phyloP scores from a whole-genome alignment of 2,888 invertebrate species.

The Mycogona germanica region DNA sequence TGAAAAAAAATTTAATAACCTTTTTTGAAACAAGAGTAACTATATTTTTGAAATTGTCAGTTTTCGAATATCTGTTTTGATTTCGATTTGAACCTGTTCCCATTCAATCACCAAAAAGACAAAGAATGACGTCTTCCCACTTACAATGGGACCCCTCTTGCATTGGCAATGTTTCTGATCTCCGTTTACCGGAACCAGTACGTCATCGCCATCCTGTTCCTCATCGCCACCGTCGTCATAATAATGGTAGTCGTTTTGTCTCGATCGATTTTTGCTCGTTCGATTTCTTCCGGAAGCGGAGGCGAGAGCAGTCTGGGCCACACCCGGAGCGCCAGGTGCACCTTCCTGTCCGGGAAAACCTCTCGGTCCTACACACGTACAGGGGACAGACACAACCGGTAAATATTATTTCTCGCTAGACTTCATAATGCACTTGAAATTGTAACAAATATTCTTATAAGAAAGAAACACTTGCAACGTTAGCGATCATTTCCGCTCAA shows the following conservation, averaged over 20 bases:
- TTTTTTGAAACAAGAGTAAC: no score
- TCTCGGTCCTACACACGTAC: slow-evolving; percentile 21
- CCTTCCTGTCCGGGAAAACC: slow-evolving; percentile 22
- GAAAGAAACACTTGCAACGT: no score
- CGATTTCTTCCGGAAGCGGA: neutral
- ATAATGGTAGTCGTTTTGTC: slow-evolving; percentile 10
- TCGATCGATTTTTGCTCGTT: neutral
- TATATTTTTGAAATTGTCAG: no score
- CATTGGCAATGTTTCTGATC: slow-evolving; percentile 43
- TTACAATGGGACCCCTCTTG: slow-evolving; percentile 51
- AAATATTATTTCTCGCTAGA: neutral
- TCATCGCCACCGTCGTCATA: slow-evolving; percentile 10
- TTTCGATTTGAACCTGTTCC: no score
- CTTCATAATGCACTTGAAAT: no score
- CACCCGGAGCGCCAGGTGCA: slow-evolving; percentile 26
- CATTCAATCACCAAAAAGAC: no score
- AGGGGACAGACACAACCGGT: slow-evolving; percentile 38
- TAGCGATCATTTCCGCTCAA: no score
- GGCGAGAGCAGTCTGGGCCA: slow-evolving; percentile 19
- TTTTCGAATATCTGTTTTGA: no score
- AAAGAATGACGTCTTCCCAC: slow-evolving; percentile 24
- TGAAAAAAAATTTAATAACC: no score
- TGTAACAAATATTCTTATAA: no score
- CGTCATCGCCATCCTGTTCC: slow-evolving; percentile 3
- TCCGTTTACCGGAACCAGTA: slow-evolving; percentile 12